Conservation (phyloP, 2,888 invertebrate species). For the Noctuana brunneofusca region DNA sequence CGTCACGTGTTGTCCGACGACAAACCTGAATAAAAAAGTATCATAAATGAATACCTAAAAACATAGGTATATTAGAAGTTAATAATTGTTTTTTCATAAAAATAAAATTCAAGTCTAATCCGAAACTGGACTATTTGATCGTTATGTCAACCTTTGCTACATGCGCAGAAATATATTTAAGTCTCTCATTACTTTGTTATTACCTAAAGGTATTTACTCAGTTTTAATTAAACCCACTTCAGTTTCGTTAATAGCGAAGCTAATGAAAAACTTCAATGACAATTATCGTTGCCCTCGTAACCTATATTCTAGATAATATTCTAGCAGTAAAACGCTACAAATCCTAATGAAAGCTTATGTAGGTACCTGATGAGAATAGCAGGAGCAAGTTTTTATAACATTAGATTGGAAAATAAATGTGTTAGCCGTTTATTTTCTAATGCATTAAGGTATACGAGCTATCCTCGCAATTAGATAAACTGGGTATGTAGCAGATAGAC, state of each 20-base stretch:
- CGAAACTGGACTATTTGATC: no score
- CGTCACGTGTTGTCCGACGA: slow-evolving; percentile 95
- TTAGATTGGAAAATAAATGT: no score
- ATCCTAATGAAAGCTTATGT: not conserved
- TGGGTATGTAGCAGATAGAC: no score
- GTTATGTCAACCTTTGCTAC: no score
- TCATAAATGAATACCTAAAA: no score
- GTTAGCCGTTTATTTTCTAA: not conserved
- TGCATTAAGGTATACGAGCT: no score
- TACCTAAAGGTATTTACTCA: not conserved
- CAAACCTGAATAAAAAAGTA: slow-evolving; percentile 82
- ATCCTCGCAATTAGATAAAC: no score
- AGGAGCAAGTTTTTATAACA: not conserved
- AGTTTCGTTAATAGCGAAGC: slow-evolving; percentile 6
- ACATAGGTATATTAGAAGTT: no score
- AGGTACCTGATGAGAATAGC: not conserved
- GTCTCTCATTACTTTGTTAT: not conserved
- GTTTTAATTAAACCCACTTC: slow-evolving; percentile 1
- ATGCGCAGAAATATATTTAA: not conserved
- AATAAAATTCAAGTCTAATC: no score
- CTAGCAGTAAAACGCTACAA: slow-evolving; percentile 1
- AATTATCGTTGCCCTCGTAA: slow-evolving; percentile 18
- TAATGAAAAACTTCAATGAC: slow-evolving; percentile 18
- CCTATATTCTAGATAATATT: slow-evolving; percentile 19
- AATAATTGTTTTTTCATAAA: no score